A percentile compares a stretch with the other conserved stretches of the same genome.
Evolutionary conservation across 2,888 invertebrate species (phyloP).

Genomic region (Mythimna vitellina): DNA sequence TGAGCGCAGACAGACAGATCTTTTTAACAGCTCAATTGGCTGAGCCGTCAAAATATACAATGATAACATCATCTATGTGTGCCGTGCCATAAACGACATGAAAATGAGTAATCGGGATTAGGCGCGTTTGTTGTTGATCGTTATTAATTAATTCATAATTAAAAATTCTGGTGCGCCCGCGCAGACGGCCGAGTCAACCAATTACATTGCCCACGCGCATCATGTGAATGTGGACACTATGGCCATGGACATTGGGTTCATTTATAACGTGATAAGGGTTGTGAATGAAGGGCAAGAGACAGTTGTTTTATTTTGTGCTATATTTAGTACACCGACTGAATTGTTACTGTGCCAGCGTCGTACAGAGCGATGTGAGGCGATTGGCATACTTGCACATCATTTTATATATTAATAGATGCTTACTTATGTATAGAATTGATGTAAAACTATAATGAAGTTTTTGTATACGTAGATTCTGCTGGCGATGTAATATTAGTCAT

Average conservation of each 20-base stretch:
- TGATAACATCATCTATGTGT: conserved; percentile 37
- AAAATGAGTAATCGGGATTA: conserved; percentile 81
- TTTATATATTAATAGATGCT: conserved; percentile 59
- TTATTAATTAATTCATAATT: conserved; percentile 90
- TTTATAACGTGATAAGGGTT: conserved; percentile 76
- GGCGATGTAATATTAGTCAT: conserved; percentile 51
- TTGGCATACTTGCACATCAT: conserved; percentile 78
- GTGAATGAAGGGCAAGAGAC: conserved; percentile 89
- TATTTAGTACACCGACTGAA: conserved; percentile 89
- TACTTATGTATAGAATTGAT: conserved; percentile 34
- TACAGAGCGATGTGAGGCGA: conserved; percentile 79
- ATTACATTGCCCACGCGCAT: conserved; percentile 79
- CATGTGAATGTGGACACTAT: conserved; percentile 81
- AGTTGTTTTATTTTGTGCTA: conserved; percentile 90
- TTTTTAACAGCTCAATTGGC: conserved; percentile 31
- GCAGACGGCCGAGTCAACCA: conserved; percentile 85
- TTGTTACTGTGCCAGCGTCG: conserved; percentile 88
- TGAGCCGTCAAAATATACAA: conserved; percentile 44
- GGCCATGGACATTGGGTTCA: conserved; percentile 73
- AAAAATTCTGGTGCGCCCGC: conserved; percentile 89
- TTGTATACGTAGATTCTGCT: conserved; percentile 13
- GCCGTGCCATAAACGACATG: conserved; percentile 66
- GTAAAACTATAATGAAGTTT: conserved; percentile 3
- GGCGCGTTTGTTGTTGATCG: conserved; percentile 87
- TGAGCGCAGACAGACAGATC: conserved; percentile 28